Percentiles rank a stretch among this genome's conserved stretches.
Conservation (phyloP, 2,888 invertebrate genomes). For the Agrilus mali region DNA sequence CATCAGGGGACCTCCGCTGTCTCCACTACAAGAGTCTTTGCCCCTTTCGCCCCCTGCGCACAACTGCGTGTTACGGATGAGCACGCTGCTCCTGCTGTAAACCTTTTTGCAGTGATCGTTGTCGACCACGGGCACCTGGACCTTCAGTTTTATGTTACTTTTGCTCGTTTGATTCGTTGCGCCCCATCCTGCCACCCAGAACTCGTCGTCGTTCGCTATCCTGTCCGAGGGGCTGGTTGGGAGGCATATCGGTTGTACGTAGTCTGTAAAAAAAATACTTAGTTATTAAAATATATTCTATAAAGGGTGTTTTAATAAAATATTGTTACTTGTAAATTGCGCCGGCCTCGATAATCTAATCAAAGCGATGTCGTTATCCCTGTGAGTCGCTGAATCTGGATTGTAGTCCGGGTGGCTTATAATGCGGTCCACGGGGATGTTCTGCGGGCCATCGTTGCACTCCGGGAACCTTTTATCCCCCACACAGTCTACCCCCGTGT, state of each 20-base stretch:
- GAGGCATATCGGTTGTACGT: conserved; percentile 12
- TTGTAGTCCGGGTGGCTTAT: conserved; percentile 21
- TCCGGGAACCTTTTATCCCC: conserved; percentile 13
- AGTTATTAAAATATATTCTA: too few species aligned
- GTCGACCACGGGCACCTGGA: conserved; percentile 38
- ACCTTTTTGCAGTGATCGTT: conserved; percentile 38
- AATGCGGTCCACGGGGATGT: conserved; percentile 21
- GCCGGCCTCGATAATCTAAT: conserved; percentile 36
- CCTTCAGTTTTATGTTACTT: conserved; percentile 15
- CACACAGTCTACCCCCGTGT: conserved; percentile 33
- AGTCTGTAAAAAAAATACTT: conserved; percentile 6
- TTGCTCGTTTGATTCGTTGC: conserved; percentile 13
- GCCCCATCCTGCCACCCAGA: conserved; percentile 33
- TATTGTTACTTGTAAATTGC: conserved; percentile 30
- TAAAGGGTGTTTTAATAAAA: too few species aligned
- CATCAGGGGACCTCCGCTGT: conserved; percentile 51
- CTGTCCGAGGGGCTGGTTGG: conserved; percentile 3
- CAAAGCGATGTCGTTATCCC: conserved; percentile 31
- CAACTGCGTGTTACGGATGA: conserved; percentile 39
- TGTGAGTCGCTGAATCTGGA: conserved; percentile 9
- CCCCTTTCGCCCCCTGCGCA: conserved; percentile 56
- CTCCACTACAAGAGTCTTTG: conserved; percentile 51
- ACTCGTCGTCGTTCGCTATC: background rate
- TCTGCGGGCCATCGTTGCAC: conserved; percentile 20
- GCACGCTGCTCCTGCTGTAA: conserved; percentile 35